Evolutionary conservation across 2,113 vertebrate genomes (phyloP), one percentile per base, ranked within the genome.

Genomic region (Rallus limicola): DNA sequence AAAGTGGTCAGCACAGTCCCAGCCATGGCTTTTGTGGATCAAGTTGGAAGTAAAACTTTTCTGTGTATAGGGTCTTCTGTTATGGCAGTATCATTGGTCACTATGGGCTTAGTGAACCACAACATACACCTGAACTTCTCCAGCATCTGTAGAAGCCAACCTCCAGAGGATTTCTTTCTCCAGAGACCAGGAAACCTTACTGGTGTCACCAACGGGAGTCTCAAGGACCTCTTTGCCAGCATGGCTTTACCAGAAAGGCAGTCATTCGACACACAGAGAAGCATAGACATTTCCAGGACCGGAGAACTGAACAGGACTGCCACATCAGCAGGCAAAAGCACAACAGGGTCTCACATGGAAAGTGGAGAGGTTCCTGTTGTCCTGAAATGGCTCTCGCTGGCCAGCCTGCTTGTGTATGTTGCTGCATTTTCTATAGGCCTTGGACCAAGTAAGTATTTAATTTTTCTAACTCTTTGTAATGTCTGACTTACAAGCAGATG

Each of bases 341-440:
- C 18, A 31, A 20, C 40, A 70, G 85, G 86, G 24, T 97, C 89
- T 65, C 96, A 82, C 40, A 44, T 76, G n/a, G 97, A 97, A 68
- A 36, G 71, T 21, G 50, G 4, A 4, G 95, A 97, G 9, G 82
- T 98, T 62, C 98, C 98, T 2, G n/a, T 96, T n/a, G 95, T 97
- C 65, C 95, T 99, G 92, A 99, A 99, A 96, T 99, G 99, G 99
- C 97, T 99, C 6, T 99, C 98, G 2, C 94, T 99, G 91, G 98
- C 98, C 97, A 99, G 99, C 90, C 97, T 99, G 82, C 98, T 99
- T 95, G 95, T 98, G 77, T 99, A 98, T 67, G 98, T 99, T 77
- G 99, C 99, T 83, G 99, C 98, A 62, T 99, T 99, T 98, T 99
- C 99, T 82, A 97, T 99, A 95, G 98, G 99, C 96, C 98, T 99